Conservation (phyloP, 2,113 vertebrate species). For the Tetrao urogallus region DNA sequence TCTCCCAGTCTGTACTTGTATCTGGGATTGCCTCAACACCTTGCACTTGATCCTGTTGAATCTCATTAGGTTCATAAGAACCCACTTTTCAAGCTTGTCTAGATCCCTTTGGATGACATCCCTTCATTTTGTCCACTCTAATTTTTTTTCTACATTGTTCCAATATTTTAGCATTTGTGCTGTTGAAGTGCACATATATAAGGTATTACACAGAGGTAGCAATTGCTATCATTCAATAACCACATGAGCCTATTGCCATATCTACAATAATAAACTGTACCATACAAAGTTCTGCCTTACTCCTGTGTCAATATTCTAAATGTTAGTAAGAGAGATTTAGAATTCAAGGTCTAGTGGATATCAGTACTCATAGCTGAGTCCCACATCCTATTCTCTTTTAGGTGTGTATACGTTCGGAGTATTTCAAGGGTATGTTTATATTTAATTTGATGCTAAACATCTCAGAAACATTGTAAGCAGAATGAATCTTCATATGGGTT, state of each 20-base stretch:
- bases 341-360: background rate
- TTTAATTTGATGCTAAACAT: background rate
- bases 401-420: background rate
- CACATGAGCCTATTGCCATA: background rate
- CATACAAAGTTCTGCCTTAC: background rate
- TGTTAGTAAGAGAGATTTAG: background rate
- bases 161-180: too few relatives aligned
- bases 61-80: too few relatives aligned
- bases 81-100: too few relatives aligned
- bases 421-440: background rate
- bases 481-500: background rate
- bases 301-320: rapidly evolving
- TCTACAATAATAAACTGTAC: rapidly evolving
- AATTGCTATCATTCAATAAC: background rate
- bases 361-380: background rate
- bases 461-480: background rate
- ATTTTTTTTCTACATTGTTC: too few relatives aligned
- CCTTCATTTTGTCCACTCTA: too few relatives aligned
- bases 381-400: background rate
- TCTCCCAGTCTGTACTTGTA: too few relatives aligned
- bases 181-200: background rate
- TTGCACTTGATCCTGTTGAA: too few relatives aligned
- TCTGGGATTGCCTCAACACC: too few relatives aligned
- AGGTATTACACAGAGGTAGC: background rate
- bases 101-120: too few relatives aligned